Conservation (phyloP, 2,797 vertebrate species). For the Coluber constrictor region DNA sequence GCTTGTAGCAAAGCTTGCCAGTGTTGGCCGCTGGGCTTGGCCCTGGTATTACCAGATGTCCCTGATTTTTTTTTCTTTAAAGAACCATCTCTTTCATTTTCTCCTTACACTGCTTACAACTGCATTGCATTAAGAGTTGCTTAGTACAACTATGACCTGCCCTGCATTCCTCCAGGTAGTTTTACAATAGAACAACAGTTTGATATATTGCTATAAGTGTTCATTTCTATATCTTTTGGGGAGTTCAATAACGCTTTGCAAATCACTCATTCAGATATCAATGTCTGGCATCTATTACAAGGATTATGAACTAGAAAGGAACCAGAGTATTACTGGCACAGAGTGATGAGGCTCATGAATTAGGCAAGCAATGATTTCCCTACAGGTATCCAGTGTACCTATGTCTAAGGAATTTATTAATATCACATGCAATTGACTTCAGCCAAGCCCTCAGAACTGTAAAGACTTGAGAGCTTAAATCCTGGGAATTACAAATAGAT, state of each 20-base stretch:
- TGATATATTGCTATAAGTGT: background rate
- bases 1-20: background rate
- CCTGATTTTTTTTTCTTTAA: background rate
- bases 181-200: background rate
- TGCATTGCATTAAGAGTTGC: background rate
- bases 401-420: background rate
- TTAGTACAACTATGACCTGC: background rate
- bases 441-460: background rate
- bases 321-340: background rate
- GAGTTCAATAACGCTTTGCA: background rate
- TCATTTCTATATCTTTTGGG: background rate
- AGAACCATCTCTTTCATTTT: background rate
- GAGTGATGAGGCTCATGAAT: background rate
- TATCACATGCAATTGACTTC: background rate
- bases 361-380: background rate
- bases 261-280: background rate
- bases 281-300: background rate
- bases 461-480: background rate
- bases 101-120: background rate
- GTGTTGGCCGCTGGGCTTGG: background rate
- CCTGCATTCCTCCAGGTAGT: background rate
- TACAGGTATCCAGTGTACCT: background rate
- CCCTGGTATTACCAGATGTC: slow-evolving; percentile 18
- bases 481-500: background rate
- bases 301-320: background rate